A percentile compares a stretch with the other conserved stretches of the same genome.
phyloP scores from a whole-genome alignment of 2,113 vertebrate species.

The Pandion haliaetus region DNA sequence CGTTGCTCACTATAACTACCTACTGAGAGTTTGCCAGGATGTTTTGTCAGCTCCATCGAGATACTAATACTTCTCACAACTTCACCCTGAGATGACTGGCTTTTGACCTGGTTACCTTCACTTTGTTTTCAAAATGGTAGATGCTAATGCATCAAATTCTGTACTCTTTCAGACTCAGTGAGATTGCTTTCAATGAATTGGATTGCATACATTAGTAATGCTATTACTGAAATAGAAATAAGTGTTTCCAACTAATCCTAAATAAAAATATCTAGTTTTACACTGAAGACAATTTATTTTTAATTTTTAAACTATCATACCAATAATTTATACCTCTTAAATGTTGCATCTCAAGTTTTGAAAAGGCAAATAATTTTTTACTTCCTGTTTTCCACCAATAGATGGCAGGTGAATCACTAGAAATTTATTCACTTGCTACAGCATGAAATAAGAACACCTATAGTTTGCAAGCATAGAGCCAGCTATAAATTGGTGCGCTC shows the following conservation, averaged over 20 bases:
- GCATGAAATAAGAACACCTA: neutral
- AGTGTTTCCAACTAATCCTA: neutral
- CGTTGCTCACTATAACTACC: neutral
- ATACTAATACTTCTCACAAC: neutral
- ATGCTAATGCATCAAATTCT: neutral
- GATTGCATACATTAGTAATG: neutral
- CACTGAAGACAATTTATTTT: neutral
- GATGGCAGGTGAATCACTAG: conserved; percentile 49
- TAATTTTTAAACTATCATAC: neutral
- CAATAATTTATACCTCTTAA: neutral
- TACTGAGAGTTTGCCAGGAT: neutral
- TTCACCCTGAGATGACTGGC: neutral
- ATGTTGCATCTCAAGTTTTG: neutral
- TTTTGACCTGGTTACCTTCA: neutral
- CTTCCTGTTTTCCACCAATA: conserved; percentile 28
- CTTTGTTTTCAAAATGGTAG: neutral
- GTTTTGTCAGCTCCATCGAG: neutral
- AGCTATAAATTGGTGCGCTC: neutral
- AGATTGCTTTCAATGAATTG: neutral
- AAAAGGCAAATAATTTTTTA: neutral
- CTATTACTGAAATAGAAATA: neutral
- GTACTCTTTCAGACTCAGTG: neutral
- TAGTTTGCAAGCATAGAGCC: neutral
- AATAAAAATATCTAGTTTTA: neutral
- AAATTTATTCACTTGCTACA: neutral